Evolutionary conservation across 2,888 invertebrate genomes (phyloP).

Genomic region (Macropis europaea): DNA sequence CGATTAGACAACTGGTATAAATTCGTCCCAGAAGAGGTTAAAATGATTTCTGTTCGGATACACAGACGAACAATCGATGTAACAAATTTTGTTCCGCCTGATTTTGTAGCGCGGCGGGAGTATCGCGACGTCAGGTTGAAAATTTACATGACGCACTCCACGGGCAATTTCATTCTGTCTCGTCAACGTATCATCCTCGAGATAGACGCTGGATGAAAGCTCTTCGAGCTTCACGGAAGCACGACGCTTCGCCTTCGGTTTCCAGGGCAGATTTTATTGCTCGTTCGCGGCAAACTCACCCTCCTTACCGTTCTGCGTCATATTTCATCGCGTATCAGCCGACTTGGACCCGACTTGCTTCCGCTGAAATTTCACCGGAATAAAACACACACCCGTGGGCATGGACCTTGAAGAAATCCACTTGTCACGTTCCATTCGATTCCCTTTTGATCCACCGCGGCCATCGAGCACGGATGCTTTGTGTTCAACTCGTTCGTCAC

Average conservation of each 20-base stretch:
- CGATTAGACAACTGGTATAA: too few relatives aligned
- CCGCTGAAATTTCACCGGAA: conserved; percentile 47
- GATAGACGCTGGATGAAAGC: conserved; percentile 15
- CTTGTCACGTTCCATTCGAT: conserved; percentile 56
- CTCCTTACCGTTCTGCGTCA: conserved; percentile 42
- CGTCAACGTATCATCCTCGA: conserved; percentile 36
- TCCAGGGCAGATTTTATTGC: conserved; percentile 57
- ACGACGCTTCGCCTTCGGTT: conserved; percentile 30
- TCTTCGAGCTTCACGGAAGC: conserved; percentile 9
- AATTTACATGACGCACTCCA: conserved; percentile 51
- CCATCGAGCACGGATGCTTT: conserved; percentile 35
- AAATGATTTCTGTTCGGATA: too few relatives aligned
- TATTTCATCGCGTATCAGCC: conserved; percentile 61
- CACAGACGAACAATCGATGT: too few relatives aligned
- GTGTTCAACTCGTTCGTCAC: conserved; percentile 30
- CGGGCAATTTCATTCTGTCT: conserved; percentile 51
- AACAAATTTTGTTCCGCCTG: too few relatives aligned
- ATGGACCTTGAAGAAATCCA: conserved; percentile 45
- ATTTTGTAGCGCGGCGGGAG: background rate
- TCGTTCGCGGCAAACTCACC: conserved; percentile 36
- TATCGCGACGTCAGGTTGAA: conserved; percentile 24
- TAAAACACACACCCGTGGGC: conserved; percentile 43
- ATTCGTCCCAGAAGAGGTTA: too few relatives aligned
- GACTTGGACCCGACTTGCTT: conserved; percentile 26
- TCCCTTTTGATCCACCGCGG: conserved; percentile 43